Evolutionary conservation across 2,888 invertebrate species (phyloP).

Genomic region (Nephrotoma appendiculata): DNA sequence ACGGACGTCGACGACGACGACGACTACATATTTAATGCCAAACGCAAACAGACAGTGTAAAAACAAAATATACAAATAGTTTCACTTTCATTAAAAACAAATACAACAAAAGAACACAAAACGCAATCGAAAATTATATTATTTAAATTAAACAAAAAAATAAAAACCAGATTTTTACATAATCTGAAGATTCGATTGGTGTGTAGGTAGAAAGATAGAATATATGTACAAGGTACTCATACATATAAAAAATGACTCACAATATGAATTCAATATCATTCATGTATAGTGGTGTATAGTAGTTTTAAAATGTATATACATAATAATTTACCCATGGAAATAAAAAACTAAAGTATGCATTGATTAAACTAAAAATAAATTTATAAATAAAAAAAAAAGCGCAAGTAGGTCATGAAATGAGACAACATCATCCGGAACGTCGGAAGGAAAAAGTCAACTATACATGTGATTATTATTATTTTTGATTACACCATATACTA

Average conservation of each 20-base stretch:
- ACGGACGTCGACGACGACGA: neutral
- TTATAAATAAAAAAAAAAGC: neutral
- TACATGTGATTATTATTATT: neutral
- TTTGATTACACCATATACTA: neutral
- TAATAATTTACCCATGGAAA: slow-evolving; percentile 5
- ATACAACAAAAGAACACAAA: slow-evolving; percentile 3
- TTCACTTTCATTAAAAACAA: slow-evolving; percentile 6
- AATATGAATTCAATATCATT: neutral
- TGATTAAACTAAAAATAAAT: slow-evolving; percentile 9
- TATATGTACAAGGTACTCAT: neutral
- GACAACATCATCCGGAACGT: slow-evolving; percentile 9
- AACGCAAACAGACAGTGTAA: neutral
- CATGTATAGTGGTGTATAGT: neutral
- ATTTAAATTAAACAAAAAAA: neutral
- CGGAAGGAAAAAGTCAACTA: slow-evolving; percentile 9
- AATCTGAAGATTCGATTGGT: neutral
- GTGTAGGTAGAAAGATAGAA: neutral
- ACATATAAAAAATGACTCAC: neutral
- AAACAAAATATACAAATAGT: slow-evolving; percentile 5
- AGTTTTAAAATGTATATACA: neutral
- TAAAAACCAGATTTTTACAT: slow-evolving; percentile 2
- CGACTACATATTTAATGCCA: neutral
- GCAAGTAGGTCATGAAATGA: slow-evolving; percentile 10
- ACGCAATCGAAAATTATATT: neutral
- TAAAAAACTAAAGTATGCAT: slow-evolving; percentile 7